These are phyloP conservation scores for Baryphthengus martii DNA, from an alignment of 2,113 vertebrate species.

Conservation along the genomic window DNA sequence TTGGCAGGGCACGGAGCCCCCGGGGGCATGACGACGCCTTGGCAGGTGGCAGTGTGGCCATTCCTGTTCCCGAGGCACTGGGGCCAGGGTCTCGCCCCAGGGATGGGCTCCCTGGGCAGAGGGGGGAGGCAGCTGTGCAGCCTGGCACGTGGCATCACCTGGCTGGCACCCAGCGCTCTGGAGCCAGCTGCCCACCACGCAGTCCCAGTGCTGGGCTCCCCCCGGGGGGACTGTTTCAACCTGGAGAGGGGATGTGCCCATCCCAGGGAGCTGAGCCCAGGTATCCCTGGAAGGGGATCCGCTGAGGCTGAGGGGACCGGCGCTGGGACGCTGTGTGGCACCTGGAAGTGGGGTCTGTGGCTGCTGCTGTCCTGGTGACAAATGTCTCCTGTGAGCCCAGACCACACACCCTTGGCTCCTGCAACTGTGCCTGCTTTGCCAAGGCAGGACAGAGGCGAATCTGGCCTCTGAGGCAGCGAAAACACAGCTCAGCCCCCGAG, in stretches of 20 bases:
- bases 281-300: not conserved
- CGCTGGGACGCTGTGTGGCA: not conserved
- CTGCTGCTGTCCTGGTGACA: not conserved
- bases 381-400: not conserved
- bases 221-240: accelerated
- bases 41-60: accelerated
- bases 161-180: accelerated
- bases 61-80: not conserved
- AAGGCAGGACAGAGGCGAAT: not conserved
- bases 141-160: not conserved
- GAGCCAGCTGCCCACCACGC: accelerated
- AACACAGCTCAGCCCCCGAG: not conserved
- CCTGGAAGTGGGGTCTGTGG: accelerated
- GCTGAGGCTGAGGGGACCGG: not conserved
- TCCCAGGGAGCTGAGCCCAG: not conserved
- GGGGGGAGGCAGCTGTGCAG: accelerated
- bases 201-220: not conserved
- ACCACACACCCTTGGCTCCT: not conserved
- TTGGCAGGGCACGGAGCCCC: not conserved
- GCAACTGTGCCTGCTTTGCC: not conserved
- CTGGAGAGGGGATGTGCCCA: not conserved
- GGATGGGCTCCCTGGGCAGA: not conserved
- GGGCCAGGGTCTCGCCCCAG: not conserved
- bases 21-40: accelerated
- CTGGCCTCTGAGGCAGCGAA: not conserved